Conservation (phyloP, 2,113 vertebrate species). For the Hoplias malabaricus region DNA sequence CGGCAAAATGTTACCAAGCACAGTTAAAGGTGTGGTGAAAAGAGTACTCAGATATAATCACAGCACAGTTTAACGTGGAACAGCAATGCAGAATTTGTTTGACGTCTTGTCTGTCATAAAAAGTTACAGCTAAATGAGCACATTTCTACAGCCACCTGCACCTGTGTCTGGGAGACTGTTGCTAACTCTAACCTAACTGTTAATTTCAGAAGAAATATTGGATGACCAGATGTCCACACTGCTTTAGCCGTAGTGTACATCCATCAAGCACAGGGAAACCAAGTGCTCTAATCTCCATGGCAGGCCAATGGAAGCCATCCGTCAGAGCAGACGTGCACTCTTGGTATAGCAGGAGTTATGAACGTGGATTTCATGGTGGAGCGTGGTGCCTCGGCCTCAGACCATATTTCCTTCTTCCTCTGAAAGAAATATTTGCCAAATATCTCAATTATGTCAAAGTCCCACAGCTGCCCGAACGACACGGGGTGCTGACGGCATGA, state of each 20-base stretch:
- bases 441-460: slow-evolving; percentile 50
- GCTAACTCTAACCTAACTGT: too few relatives aligned
- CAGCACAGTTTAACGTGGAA: too few relatives aligned
- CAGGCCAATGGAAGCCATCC: neutral
- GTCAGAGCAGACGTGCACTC: slow-evolving; percentile 1
- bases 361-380: slow-evolving; percentile 9
- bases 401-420: slow-evolving; percentile 45
- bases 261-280: neutral
- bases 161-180: too few relatives aligned
- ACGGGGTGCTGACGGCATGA: slow-evolving; percentile 36
- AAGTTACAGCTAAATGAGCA: too few relatives aligned
- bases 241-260: neutral
- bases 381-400: neutral
- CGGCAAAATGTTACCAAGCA: too few relatives aligned
- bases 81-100: too few relatives aligned
- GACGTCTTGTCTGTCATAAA: too few relatives aligned
- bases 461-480: slow-evolving; percentile 36
- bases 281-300: neutral
- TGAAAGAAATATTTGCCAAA: slow-evolving; percentile 48
- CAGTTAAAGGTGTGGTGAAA: too few relatives aligned
- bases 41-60: too few relatives aligned
- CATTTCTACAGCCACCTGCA: too few relatives aligned
- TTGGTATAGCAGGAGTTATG: slow-evolving; percentile 22
- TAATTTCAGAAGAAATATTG: too few relatives aligned
- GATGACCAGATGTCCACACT: too few relatives aligned